phyloP scores from a whole-genome alignment of 2,113 vertebrate species.

The Hymenochirus boettgeri region DNA sequence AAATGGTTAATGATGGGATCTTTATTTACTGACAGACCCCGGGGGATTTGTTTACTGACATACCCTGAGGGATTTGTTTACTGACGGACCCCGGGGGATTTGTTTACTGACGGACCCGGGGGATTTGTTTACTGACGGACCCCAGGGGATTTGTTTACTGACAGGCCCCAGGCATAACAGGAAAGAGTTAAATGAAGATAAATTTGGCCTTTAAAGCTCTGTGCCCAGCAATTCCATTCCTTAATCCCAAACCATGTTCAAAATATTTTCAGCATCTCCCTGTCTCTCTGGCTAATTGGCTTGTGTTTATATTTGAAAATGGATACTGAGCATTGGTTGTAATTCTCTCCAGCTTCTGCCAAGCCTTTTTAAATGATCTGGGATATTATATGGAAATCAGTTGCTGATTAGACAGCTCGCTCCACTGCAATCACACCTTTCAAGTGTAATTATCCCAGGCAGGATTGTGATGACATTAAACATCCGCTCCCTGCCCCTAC shows the following conservation, averaged over 20 bases:
- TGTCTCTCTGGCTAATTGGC: conserved; percentile 40
- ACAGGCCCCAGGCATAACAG: too few species aligned
- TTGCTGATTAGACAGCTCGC: conserved; percentile 59
- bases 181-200: not conserved
- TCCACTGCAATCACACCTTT: conserved; percentile 68
- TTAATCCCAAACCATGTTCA: conserved; percentile 34
- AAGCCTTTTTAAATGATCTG: conserved; percentile 59
- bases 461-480: conserved; percentile 55
- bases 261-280: conserved; percentile 14
- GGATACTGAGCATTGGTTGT: conserved; percentile 58
- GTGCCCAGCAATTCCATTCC: conserved; percentile 15
- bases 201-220: not conserved
- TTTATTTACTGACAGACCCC: too few species aligned
- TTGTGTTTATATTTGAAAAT: conserved; percentile 61
- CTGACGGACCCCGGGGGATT: too few species aligned
- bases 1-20: too few species aligned
- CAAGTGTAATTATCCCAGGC: conserved; percentile 59
- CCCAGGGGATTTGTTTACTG: too few species aligned
- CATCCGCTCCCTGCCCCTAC: conserved; percentile 45
- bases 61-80: too few species aligned
- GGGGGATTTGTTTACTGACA: too few species aligned
- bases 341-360: conserved; percentile 54
- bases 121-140: too few species aligned
- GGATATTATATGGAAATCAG: conserved; percentile 58
- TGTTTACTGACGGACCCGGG: too few species aligned